Evolutionary conservation across 2,888 invertebrate species (phyloP), one percentile per base, ranked within the genome.

Genomic region (Pristionchus mayeri): DNA sequence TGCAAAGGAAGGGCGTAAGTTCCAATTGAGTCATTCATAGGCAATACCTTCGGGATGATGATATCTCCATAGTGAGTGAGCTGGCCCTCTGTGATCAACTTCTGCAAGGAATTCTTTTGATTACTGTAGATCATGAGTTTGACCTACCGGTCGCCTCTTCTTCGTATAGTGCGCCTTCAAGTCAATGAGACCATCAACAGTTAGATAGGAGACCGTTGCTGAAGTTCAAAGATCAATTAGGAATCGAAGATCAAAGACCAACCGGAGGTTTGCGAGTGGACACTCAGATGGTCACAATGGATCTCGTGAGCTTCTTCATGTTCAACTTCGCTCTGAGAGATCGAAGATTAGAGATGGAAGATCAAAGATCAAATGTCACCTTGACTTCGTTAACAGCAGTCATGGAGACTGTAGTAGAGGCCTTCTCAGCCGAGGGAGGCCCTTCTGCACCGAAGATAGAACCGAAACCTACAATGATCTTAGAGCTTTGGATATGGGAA

Each of bases 201-300:
- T 67, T 9, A 67, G 37, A 37, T 67, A 67, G 16, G 67, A 67
- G 37, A 30, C 37, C 9, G 67, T 67, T 4, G 37, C 67, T 67
- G 37, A 37, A 67, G 67, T 37, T 40, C 67, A 67, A 67, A 67
- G 40, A 67, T 67, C 40, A 40, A 37, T 37, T 21, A 67, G 6
- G 21, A 27, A 21, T 21, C 37, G 27, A 21, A 67, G 67, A 37
- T 37, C 37, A 67, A 37, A 37, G 67, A n/a, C 30, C 40, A 67
- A 67, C 67, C 67, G 67, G 67, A 67, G 37, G 67, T 67, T 21
- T 67, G 67, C 34, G 67, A 37, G 67, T 67, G n/a, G 67, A 34
- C 34, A n/a, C 37, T 37, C 21, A 67, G 67, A 37, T 67, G 67
- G 30, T 67, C 67, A 37, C 67, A 67, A 37, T 67, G 67, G 37